Percentiles rank a stretch among this genome's conserved stretches.
Evolutionary conservation across 2,113 vertebrate genomes (phyloP).

Genomic region (Antigone vipio): DNA sequence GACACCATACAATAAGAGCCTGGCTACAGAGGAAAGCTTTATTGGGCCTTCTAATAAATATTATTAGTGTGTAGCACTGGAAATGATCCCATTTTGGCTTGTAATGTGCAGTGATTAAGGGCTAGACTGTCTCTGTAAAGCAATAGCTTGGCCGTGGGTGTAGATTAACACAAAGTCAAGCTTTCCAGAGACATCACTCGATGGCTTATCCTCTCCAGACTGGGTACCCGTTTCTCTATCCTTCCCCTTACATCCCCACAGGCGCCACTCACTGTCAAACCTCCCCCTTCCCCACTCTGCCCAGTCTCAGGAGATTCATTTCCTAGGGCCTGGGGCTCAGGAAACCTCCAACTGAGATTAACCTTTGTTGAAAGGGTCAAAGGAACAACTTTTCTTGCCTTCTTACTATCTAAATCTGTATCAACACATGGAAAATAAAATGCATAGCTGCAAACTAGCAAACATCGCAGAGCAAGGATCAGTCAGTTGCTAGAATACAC

Average conservation of each 20-base stretch:
- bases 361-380: neutral
- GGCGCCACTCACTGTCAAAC: neutral
- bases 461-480: neutral
- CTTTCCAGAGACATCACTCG: neutral
- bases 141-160: neutral
- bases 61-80: neutral
- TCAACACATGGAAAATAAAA: slow-evolving; percentile 5
- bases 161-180: neutral
- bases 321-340: neutral
- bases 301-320: neutral
- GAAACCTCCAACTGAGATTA: neutral
- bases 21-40: slow-evolving; percentile 13
- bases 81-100: neutral
- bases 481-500: neutral
- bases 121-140: neutral
- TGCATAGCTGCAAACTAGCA: neutral
- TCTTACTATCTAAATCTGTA: neutral
- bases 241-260: neutral
- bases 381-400: neutral
- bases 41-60: slow-evolving; percentile 37
- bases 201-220: neutral
- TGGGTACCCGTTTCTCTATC: rapidly evolving
- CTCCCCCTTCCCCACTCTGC: neutral
- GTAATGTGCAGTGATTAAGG: slow-evolving; percentile 20
- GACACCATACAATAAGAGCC: slow-evolving; percentile 17